phyloP scores from a whole-genome alignment of 1,140 invertebrate species.

The Phymastichus coffea region DNA sequence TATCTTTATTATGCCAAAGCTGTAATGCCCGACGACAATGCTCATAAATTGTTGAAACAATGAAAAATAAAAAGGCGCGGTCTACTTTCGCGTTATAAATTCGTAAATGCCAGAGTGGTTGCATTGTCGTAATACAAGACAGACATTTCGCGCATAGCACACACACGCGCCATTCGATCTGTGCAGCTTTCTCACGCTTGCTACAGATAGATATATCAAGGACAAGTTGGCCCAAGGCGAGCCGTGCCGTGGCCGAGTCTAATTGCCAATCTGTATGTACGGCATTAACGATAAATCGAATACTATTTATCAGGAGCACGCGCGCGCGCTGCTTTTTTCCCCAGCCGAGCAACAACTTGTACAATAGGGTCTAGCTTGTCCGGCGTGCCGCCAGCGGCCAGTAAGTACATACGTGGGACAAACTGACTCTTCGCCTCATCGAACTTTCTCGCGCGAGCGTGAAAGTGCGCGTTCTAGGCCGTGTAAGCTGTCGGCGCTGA shows the following conservation, averaged over 20 bases:
- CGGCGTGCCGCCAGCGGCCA: no score
- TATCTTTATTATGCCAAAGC: constrained; percentile 19
- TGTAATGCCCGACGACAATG: background rate
- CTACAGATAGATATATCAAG: background rate
- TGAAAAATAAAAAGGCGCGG: background rate
- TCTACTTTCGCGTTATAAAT: constrained; percentile 11
- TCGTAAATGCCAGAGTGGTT: background rate
- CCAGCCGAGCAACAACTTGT: no score
- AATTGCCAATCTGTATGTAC: background rate
- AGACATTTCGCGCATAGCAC: background rate
- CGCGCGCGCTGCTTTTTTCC: no score
- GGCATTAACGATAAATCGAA: no score
- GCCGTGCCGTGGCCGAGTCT: background rate
- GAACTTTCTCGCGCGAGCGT: no score
- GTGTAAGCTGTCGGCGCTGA: no score
- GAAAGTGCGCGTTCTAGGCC: no score
- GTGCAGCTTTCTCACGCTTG: background rate
- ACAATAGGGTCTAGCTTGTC: no score
- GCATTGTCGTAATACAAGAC: background rate
- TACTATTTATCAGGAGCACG: no score
- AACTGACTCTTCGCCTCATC: no score
- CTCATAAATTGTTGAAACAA: background rate
- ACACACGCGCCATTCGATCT: background rate
- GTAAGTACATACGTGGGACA: no score
- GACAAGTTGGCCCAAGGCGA: no score